phyloP scores from a whole-genome alignment of 2,113 vertebrate genomes.

The Chinchilla lanigera region DNA sequence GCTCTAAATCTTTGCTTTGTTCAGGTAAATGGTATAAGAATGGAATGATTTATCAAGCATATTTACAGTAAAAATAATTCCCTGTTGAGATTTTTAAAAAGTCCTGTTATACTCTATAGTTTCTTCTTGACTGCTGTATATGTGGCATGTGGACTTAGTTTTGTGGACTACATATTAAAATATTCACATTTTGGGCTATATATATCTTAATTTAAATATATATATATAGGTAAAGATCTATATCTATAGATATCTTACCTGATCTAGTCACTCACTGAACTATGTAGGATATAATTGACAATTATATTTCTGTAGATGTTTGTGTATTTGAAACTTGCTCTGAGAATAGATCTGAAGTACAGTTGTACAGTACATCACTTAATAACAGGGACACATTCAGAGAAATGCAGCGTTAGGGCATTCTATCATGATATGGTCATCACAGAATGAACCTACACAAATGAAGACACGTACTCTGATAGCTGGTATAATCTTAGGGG shows the following conservation, averaged over 20 bases:
- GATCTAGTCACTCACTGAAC: not conserved
- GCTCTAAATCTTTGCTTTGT: constrained; percentile 39
- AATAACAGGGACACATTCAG: not conserved
- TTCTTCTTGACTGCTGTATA: not conserved
- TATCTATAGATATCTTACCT: not conserved
- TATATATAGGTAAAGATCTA: not conserved
- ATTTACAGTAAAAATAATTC: not conserved
- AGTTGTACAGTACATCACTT: not conserved
- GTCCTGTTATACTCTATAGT: not conserved
- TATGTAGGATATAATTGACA: not conserved
- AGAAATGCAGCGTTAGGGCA: not conserved
- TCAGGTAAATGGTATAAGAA: not conserved
- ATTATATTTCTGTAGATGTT: not conserved
- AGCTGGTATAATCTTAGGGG: not conserved
- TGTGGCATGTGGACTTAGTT: not conserved
- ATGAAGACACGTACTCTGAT: not conserved
- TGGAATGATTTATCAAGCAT: constrained; percentile 7
- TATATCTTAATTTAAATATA: not conserved
- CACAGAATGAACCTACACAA: not conserved
- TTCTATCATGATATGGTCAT: not conserved
- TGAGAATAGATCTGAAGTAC: not conserved
- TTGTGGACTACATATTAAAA: constrained; percentile 20
- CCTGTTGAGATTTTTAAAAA: not conserved
- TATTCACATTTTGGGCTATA: not conserved
- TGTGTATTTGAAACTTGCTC: not conserved